Evolutionary conservation across 2,888 invertebrate species (phyloP).

Genomic region (Philaethria dido): DNA sequence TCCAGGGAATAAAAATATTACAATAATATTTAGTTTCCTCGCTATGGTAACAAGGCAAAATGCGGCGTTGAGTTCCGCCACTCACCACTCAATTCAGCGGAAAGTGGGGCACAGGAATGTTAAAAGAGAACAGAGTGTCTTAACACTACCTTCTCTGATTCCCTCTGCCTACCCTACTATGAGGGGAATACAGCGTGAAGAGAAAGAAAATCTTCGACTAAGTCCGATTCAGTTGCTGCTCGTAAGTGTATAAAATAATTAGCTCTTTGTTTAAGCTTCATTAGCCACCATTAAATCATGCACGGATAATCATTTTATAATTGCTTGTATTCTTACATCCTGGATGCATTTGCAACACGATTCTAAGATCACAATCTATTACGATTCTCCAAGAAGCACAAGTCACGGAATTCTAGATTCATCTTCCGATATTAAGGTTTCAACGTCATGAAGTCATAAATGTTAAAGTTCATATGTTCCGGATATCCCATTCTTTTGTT

Average conservation of each 20-base stretch:
- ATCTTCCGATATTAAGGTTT: constrained; percentile 19
- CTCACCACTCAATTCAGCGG: no score
- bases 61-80: no score
- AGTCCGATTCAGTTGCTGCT: neutral
- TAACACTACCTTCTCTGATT: no score
- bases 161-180: no score
- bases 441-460: neutral
- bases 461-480: constrained; percentile 6
- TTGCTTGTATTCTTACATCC: constrained; percentile 45
- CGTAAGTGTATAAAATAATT: neutral
- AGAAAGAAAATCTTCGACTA: no score
- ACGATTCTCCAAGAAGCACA: constrained; percentile 35
- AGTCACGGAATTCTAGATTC: constrained; percentile 30
- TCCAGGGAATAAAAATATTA: no score
- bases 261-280: constrained; percentile 35
- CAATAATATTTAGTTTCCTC: no score
- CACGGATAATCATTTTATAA: constrained; percentile 41
- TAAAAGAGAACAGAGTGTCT: no score
- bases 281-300: constrained; percentile 40
- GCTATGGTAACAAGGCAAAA: no score
- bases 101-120: no score
- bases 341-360: constrained; percentile 46
- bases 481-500: neutral
- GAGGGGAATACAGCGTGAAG: no score
- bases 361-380: constrained; percentile 38